Conservation (phyloP, 1,140 invertebrate species). For the Macrobrachium nipponense region DNA sequence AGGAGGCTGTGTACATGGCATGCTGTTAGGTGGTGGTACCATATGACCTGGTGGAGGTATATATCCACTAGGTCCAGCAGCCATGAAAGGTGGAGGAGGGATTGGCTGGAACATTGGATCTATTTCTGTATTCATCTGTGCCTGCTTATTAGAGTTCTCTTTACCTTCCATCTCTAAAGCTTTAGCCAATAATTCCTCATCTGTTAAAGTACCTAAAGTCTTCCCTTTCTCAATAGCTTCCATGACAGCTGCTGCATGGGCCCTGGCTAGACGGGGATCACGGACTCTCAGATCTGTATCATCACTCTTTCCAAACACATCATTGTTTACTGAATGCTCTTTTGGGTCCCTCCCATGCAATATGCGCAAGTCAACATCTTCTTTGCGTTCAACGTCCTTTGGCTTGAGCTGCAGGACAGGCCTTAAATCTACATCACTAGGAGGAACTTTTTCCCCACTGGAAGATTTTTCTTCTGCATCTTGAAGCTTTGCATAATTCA, state of each 20-base stretch:
- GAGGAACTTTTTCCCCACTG: background rate
- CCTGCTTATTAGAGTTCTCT: conserved; percentile 1
- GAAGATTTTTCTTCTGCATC: conserved; percentile 27
- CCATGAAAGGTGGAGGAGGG: conserved; percentile 47
- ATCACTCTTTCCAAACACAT: conserved; percentile 24
- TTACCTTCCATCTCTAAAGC: conserved; percentile 50
- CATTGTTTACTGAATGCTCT: conserved; percentile 6
- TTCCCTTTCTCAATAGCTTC: conserved; percentile 32
- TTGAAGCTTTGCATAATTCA: conserved; percentile 57
- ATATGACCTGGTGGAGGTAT: conserved; percentile 30
- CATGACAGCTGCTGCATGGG: conserved; percentile 27
- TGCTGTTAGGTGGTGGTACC: background rate
- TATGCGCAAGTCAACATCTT: conserved; percentile 43
- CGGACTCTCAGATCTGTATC: conserved; percentile 47
- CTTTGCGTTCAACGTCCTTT: conserved; percentile 30
- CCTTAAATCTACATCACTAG: conserved; percentile 59
- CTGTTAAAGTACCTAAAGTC: conserved; percentile 47
- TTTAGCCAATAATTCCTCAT: conserved; percentile 59
- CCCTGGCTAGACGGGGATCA: conserved; percentile 48
- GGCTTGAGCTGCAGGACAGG: conserved; percentile 45
- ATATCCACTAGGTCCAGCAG: conserved; percentile 9
- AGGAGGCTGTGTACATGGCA: conserved; percentile 38
- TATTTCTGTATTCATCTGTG: conserved; percentile 9
- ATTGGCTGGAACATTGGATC: conserved; percentile 23
- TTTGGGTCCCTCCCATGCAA: conserved; percentile 37